Evolutionary conservation across 1,140 invertebrate species (phyloP), one percentile per base, ranked within the genome.

Genomic region (Asbolus verrucosus): DNA sequence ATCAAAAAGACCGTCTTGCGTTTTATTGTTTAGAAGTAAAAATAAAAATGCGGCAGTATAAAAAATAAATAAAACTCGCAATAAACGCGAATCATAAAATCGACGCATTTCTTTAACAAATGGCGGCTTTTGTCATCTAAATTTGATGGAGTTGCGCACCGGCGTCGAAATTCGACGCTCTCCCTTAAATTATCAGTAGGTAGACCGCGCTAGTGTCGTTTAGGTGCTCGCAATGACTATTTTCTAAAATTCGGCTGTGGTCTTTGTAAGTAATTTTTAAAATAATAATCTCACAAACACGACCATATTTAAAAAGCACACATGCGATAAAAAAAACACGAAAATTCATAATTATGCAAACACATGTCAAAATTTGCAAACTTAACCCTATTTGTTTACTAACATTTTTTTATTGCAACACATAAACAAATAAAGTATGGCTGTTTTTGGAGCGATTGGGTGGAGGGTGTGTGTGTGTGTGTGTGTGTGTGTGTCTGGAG

Each of bases 111-210:
- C 74, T 77, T 77, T 76, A 75, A 78, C 78, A 80, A 81, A 80
- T 81, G 79, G 77, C 76, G 75, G 79, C 78, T 79, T 79, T 80
- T 78, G 80, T 79, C 79, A 79, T 81, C 79, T 80, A 78, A 80
- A 77, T 81, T 81, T 79, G 73, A 79, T 76, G 74, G 78, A 80
- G 79, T 79, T 81, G 79, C 80, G 80, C 80, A 79, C 76, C 75
- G 76, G 65, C 71, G 72, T 71, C 70, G 71, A 71, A 69, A 74
- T 78, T 73, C 76, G 72, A 74, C 71, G 79, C 78, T 79, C 68
- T 72, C 75, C 78, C 77, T 76, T 80, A 81, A 80, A 79, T 81
- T 80, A 81, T 80, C 79, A 81, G 80, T 81, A 79, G 80, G 78
- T 79, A 80, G 75, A 79, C 76, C 77, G 78, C 79, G 75, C 76